Conservation (phyloP, 1,140 invertebrate genomes). For the Eupeodes corollae region DNA sequence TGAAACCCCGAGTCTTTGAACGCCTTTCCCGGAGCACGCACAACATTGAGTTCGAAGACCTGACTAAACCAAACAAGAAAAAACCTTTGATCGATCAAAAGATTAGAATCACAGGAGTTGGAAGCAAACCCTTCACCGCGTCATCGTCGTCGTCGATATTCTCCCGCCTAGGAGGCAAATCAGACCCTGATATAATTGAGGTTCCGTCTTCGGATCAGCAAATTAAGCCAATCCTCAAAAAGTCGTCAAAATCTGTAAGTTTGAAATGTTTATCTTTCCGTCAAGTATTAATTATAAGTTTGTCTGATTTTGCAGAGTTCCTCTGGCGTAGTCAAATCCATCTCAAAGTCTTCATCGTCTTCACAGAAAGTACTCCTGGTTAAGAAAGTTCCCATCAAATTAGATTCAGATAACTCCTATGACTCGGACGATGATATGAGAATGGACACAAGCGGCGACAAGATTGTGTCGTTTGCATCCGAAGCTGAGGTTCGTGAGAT, state of each 20-base stretch:
- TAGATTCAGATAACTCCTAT: constrained; percentile 19
- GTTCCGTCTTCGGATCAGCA: constrained; percentile 14
- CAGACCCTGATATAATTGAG: constrained; percentile 1
- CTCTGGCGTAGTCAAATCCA: background rate
- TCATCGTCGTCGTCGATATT: constrained; percentile 26
- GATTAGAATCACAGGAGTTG: constrained; percentile 3
- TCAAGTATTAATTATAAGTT: too few species aligned
- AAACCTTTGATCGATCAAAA: constrained; percentile 4
- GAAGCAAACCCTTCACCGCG: constrained; percentile 4
- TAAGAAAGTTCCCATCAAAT: constrained; percentile 29
- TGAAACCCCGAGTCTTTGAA: constrained; percentile 22
- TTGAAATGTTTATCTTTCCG: too few species aligned
- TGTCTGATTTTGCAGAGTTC: too few species aligned
- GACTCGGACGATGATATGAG: constrained; percentile 8
- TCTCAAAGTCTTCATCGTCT: background rate
- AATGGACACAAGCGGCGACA: constrained; percentile 21
- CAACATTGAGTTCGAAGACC: background rate
- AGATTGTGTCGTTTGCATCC: constrained; percentile 33
- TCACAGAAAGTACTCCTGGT: constrained; percentile 32
- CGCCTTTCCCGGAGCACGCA: constrained; percentile 10
- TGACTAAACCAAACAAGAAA: constrained; percentile 1
- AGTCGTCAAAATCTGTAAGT: constrained; percentile 9
- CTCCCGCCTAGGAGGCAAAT: constrained; percentile 27
- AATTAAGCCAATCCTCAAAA: constrained; percentile 34
- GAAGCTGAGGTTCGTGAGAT: constrained; percentile 35